A percentile compares a stretch with the other conserved stretches of the same genome.
phyloP scores from a whole-genome alignment of 2,888 invertebrate species.

The Lepidochrysops patricia region DNA sequence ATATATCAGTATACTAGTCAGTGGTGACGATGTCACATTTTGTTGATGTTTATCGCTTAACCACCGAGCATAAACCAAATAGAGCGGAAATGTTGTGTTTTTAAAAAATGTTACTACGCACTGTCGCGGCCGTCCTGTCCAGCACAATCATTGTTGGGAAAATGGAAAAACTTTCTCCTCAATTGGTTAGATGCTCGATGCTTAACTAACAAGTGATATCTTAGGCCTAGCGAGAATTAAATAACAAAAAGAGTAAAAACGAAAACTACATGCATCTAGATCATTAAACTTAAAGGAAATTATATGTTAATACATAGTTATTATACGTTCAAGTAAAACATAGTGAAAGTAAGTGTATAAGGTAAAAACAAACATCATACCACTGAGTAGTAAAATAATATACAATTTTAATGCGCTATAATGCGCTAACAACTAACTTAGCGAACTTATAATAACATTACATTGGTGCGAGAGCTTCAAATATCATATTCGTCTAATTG shows the following conservation, averaged over 20 bases:
- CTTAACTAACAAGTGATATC: neutral
- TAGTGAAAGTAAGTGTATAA: neutral
- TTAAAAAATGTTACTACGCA: no score
- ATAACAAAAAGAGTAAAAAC: neutral
- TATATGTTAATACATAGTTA: no score
- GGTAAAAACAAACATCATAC: neutral
- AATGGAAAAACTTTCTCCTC: no score
- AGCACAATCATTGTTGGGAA: no score
- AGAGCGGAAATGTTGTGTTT: no score
- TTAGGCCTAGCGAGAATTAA: neutral
- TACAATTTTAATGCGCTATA: neutral
- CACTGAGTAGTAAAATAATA: neutral
- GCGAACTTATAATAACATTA: neutral
- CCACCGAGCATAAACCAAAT: no score
- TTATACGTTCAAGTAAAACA: no score
- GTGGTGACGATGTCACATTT: neutral
- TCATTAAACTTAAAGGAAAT: neutral
- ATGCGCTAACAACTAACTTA: neutral
- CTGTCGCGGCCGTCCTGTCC: no score
- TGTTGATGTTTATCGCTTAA: no score
- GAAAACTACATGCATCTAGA: neutral
- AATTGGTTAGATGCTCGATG: no score
- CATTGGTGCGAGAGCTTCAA: neutral
- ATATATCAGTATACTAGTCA: neutral
- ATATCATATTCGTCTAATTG: constrained; percentile 5